Evolutionary conservation across 2,888 invertebrate species (phyloP), one percentile per base, ranked within the genome.

Genomic region (Subacronicta megacephala): DNA sequence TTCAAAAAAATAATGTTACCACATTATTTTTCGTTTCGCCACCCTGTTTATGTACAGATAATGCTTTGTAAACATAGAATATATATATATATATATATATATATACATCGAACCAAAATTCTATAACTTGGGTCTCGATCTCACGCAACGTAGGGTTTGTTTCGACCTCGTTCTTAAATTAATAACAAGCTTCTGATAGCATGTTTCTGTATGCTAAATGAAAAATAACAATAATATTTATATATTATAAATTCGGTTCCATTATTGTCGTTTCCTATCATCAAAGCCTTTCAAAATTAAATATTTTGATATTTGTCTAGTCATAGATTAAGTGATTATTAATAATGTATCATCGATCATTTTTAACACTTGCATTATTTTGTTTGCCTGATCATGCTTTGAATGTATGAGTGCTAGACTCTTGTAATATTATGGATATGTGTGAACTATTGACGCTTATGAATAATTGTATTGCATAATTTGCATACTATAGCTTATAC

Each of bases 261-360:
- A 29, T n/a, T 9, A 26, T 9, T 29, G 3, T 29, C 12, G 31
- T 42, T 26, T 41, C 17, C 35, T n/a, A 50, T 42, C 13, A 20
- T 20, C 36, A 51, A 41, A 41, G 17, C 16, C 54, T 54, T 67
- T 62, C 42, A 53, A 51, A 47, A 58, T 55, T 52, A 12, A 52
- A 50, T 57, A 50, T 58, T 50, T 53, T 54, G 53, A 42, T 60
- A 56, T 50, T 46, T 61, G 13, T 75, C 75, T 75, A 75, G 77
- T 75, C 75, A 75, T 75, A 75, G 72, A 56, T 51, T 75, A 75
- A 74, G 77, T 37, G 46, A 57, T 61, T 53, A 62, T 40, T 63
- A 54, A 37, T 63, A 54, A 37, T 46, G 12, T 54, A n/a, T 42
- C 36, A 41, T 49, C 18, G 38, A 59, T 43, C 45, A 44, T 62